Base-by-base conservation (phyloP, 2,113 vertebrate species). In the Planiliza haematocheilus region DNA sequence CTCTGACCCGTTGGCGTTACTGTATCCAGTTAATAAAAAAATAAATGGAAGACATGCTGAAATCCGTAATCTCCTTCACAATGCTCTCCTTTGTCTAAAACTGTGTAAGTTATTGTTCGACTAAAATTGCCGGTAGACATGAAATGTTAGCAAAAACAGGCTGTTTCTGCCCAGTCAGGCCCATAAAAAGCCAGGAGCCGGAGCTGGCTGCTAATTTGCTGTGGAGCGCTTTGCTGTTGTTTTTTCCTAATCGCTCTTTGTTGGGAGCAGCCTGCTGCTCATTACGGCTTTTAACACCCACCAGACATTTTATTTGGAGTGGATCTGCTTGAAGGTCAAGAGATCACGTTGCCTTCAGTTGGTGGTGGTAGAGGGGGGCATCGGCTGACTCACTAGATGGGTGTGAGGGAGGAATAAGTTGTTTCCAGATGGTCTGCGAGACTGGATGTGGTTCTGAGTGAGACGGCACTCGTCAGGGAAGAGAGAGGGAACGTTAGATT, bases 361-460 rank as follows among this genome's bases (percentile, higher is more conserved):
- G 20, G 5, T 30, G 24, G 24, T 30, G 24, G 24, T 5, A 41
- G 48, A 7, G 13, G 16, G 43, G 34, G 48, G 45, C 50, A 77
- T 70, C 50, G 67, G 70, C 64, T 86, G 78, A 88, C 70, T 86
- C 77, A 69, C 52, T 45, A 39, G 50, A 62, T 79, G 39, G 62
- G 74, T 71, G 37, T 56, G 13, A 56, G 7, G 20, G 37, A 7
- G 39, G 62, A 18, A 50, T 41, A 60, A 79, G 52, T 74, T 74
- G 51, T 59, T 86, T 87, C 78, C 81, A 89, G 82, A 86, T 85
- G 87, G 45, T 61, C 34, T 24, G n/a, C 37, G 16, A 13, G n/a
- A 64, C 18, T 18, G 41, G 18, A 37, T 18, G 24, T 58, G 51
- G 43, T 34, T 46, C 14, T 63, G 43, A 10, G 34, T 55, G 18